Conservation (phyloP, 2,797 vertebrate species). For the Sebastes umbrosus region DNA sequence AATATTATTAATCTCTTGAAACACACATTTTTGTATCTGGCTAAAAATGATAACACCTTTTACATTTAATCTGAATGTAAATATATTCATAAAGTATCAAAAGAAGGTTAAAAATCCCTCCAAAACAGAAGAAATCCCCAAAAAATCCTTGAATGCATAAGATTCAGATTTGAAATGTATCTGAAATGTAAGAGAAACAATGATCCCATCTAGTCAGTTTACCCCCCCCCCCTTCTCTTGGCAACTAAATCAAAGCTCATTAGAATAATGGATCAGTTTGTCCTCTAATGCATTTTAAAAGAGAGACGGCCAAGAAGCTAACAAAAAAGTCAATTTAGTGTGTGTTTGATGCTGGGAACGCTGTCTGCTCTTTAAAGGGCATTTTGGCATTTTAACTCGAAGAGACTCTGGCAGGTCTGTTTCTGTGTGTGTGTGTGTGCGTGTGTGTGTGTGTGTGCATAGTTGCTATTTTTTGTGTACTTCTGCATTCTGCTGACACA, state of each 20-base stretch:
- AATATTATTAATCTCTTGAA: too few species aligned
- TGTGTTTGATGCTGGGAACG: constrained; percentile 14
- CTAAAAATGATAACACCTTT: too few species aligned
- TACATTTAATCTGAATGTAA: too few species aligned
- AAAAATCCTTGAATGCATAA: background rate
- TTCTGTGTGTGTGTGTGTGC: background rate
- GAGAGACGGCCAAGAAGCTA: background rate
- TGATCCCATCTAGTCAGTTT: background rate
- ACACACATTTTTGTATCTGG: too few species aligned
- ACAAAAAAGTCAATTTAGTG: background rate
- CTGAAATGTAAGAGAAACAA: background rate
- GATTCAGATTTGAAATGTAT: background rate
- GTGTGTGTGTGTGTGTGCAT: background rate
- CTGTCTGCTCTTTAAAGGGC: constrained; percentile 46
- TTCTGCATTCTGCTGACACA: constrained; percentile 32
- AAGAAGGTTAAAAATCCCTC: background rate
- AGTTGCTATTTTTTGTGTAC: constrained; percentile 6
- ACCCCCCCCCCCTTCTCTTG: background rate
- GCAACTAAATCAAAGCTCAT: constrained; percentile 33
- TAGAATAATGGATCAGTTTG: constrained; percentile 40
- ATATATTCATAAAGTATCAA: too few species aligned
- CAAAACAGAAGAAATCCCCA: background rate
- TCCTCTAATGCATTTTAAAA: constrained; percentile 34
- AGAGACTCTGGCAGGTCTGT: constrained; percentile 18
- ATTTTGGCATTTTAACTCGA: constrained; percentile 38